Conservation (phyloP, 2,797 vertebrate genomes). For the Anabacerthia variegaticeps region DNA sequence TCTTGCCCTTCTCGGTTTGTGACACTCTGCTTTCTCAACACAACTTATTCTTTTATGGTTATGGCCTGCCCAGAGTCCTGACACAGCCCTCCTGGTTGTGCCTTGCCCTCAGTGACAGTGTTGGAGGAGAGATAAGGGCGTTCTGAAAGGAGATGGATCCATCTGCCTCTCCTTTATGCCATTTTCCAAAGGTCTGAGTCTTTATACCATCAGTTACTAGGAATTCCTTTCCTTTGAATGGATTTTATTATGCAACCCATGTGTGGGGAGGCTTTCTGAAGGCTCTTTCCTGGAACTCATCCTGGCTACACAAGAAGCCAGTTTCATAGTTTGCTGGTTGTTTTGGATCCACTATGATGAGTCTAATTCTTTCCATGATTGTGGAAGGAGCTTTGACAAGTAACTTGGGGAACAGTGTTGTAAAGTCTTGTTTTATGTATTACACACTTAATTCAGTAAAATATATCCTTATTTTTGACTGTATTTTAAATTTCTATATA, state of each 20-base stretch:
- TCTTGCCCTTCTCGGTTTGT: neutral
- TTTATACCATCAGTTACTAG: neutral
- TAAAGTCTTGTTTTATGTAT: neutral
- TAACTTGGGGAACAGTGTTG: neutral
- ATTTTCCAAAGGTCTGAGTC: neutral
- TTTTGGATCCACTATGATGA: neutral
- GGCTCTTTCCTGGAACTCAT: conserved; percentile 3
- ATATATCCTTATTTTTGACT: neutral
- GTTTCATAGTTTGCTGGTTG: neutral
- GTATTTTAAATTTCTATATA: neutral
- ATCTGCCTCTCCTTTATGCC: neutral
- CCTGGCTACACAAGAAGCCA: neutral
- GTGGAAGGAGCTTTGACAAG: neutral
- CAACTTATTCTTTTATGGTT: neutral
- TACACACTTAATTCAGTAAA: neutral
- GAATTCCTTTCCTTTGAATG: conserved; percentile 5
- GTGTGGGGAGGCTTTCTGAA: neutral
- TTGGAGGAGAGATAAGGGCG: neutral
- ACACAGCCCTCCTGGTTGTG: neutral
- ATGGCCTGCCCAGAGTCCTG: neutral
- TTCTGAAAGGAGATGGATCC: neutral
- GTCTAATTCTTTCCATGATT: neutral
- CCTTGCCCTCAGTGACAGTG: neutral
- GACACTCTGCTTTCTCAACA: neutral
- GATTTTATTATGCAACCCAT: neutral